These are phyloP conservation scores for Entomobrya proxima DNA, from an alignment of 2,888 invertebrate genomes.

Conservation along the genomic window DNA sequence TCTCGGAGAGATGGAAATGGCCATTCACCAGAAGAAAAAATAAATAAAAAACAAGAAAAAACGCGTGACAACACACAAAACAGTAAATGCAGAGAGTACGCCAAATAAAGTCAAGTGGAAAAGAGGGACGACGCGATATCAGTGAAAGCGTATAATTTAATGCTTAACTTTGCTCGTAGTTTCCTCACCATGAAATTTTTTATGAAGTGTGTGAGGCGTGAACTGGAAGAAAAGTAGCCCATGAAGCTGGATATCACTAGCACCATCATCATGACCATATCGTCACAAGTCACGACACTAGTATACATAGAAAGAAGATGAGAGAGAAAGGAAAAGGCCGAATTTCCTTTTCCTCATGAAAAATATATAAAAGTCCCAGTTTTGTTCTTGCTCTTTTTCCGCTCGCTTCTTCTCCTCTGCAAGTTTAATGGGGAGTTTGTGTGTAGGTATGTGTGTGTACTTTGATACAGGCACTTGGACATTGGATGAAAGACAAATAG, in stretches of 20 bases:
- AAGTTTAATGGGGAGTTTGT: too few relatives aligned
- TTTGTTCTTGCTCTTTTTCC: background rate
- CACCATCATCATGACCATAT: conserved; percentile 8
- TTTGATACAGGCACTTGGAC: too few relatives aligned
- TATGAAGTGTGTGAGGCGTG: conserved; percentile 42
- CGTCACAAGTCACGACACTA: conserved; percentile 9
- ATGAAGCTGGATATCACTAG: conserved; percentile 18
- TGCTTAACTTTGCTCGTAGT: conserved; percentile 40
- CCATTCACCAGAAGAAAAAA: background rate
- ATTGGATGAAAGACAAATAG: too few relatives aligned
- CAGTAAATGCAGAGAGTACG: background rate
- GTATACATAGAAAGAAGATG: background rate
- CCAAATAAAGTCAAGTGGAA: background rate
- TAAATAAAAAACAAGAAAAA: conserved; percentile 9
- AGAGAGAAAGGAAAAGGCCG: background rate
- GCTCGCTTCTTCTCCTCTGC: background rate
- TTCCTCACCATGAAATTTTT: conserved; percentile 32
- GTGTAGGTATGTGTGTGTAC: too few relatives aligned
- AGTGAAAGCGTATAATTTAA: conserved; percentile 47
- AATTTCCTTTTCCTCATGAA: background rate
- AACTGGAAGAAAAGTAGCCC: conserved; percentile 45
- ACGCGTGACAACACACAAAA: background rate
- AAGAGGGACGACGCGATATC: background rate
- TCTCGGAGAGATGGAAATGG: background rate
- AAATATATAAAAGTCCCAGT: background rate